Evolutionary conservation across 2,113 vertebrate genomes (phyloP).

Genomic region (Alces alces): DNA sequence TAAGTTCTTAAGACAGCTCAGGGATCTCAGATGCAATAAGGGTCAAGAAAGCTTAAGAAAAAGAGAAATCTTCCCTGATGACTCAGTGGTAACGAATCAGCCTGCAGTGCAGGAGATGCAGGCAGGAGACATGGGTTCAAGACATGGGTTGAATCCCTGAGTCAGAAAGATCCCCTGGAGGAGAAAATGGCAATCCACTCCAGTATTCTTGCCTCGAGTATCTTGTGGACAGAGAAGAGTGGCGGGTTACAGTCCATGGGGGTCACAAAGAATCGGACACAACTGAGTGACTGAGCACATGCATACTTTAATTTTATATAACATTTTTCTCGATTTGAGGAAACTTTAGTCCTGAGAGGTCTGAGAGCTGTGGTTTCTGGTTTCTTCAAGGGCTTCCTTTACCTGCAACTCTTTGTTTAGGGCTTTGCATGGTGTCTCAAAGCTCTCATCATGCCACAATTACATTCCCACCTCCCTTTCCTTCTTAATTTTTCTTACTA

Average conservation of each 20-base stretch:
- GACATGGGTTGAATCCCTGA: neutral
- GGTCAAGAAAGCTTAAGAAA: slow-evolving; percentile 17
- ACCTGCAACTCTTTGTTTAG: neutral
- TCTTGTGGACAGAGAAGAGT: neutral
- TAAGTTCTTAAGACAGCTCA: neutral
- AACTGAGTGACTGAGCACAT: neutral
- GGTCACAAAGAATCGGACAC: neutral
- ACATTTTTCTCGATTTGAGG: neutral
- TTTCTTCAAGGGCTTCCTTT: neutral
- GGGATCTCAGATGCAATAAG: neutral
- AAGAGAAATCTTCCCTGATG: neutral
- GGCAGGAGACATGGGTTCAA: neutral
- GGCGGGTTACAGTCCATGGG: neutral
- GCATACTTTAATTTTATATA: neutral
- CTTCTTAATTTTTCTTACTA: neutral
- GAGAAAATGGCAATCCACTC: neutral
- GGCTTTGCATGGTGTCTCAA: neutral
- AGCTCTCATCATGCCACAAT: neutral
- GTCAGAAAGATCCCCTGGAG: neutral
- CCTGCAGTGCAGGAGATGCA: neutral
- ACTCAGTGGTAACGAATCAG: neutral
- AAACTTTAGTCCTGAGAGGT: neutral
- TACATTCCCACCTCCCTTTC: neutral
- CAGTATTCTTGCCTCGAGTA: neutral
- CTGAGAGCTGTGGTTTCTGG: neutral